These are phyloP conservation scores for Pelagia noctiluca DNA, from an alignment of 30 jellyfish, hydroid and myxozoan species.

Conservation along the genomic window DNA sequence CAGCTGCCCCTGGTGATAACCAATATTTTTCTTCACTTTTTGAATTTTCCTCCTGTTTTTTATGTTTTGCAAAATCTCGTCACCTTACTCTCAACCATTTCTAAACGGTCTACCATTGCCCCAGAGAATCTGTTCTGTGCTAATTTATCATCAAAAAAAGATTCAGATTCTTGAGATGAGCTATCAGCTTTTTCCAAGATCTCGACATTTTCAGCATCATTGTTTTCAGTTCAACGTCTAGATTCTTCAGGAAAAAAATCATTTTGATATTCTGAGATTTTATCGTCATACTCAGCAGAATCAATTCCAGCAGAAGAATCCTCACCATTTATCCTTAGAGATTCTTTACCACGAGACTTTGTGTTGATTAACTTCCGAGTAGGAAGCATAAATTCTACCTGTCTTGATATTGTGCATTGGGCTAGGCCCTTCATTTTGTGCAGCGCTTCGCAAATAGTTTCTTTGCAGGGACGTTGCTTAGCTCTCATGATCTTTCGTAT, in stretches of 20 bases:
- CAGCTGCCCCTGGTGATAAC: too few relatives aligned
- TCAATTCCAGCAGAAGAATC: not conserved
- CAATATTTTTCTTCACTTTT: not conserved
- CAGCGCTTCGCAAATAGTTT: conserved; percentile 39
- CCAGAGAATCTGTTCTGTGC: not conserved
- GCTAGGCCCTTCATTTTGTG: conserved; percentile 58
- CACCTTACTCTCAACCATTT: not conserved
- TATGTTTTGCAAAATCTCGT: not conserved
- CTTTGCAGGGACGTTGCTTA: conserved; percentile 34
- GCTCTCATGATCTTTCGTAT: conserved; percentile 28
- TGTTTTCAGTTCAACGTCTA: conserved; percentile 18
- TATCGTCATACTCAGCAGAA: conserved; percentile 22
- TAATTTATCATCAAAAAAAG: not conserved
- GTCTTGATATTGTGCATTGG: conserved; percentile 7
- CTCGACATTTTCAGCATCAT: conserved; percentile 13
- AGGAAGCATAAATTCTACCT: conserved; percentile 22
- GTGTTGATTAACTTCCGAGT: conserved; percentile 3
- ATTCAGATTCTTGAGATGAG: conserved; percentile 3
- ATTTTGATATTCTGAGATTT: conserved; percentile 26
- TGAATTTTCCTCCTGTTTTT: not conserved
- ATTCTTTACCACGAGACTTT: conserved; percentile 22
- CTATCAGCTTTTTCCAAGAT: conserved; percentile 25
- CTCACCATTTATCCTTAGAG: conserved; percentile 37
- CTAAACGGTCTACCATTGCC: conserved; percentile 4
- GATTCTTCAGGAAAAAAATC: conserved; percentile 40